Evolutionary conservation across 2,888 invertebrate genomes (phyloP), one percentile per base, ranked within the genome.

Genomic region (Drosophila buzzatii): DNA sequence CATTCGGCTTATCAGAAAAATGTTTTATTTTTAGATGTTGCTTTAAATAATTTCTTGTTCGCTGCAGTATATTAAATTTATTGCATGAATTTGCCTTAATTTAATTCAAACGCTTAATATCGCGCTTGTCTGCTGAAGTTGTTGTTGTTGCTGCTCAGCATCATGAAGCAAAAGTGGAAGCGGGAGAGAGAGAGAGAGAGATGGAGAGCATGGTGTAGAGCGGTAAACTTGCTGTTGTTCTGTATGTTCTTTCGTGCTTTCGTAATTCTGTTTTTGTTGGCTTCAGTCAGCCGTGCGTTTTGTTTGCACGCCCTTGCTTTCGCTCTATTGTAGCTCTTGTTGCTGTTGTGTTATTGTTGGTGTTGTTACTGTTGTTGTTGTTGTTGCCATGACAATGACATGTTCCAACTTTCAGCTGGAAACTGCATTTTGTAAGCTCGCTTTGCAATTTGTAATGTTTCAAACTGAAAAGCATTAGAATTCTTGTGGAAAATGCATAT

Each of bases 201-300:
- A 23, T 23, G 2, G 23, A 55, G 41, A 62, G 61, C 20, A 18
- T 52, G 52, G 20, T 52, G 14, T 35, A n/a, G 39, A 39, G 53
- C 33, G 53, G 27, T 41, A 41, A 55, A 79, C 55, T 78, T 82
- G 81, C 68, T 63, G 69, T 37, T 65, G 45, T 47, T 60, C 35
- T 45, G 67, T 77, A 58, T 81, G 70, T 82, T 74, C 77, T 82
- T 82, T 70, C 63, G 63, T 57, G 52, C 41, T 56, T 71, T 51
- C 20, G 52, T 71, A 37, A 18, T 56, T 20, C 57, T 73, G 70
- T 81, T 79, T 68, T 81, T 79, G 64, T 33, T 33, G 62, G 59
- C 53, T 31, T 73, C 82, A 85, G 78, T 82, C 76, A 83, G 72
- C 72, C 81, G 69, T 85, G 83, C 85, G 78, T 82, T 87, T 87